Evolutionary conservation across 2,888 invertebrate species (phyloP), one percentile per base, ranked within the genome.

Genomic region (Ceratothoa steindachneri): DNA sequence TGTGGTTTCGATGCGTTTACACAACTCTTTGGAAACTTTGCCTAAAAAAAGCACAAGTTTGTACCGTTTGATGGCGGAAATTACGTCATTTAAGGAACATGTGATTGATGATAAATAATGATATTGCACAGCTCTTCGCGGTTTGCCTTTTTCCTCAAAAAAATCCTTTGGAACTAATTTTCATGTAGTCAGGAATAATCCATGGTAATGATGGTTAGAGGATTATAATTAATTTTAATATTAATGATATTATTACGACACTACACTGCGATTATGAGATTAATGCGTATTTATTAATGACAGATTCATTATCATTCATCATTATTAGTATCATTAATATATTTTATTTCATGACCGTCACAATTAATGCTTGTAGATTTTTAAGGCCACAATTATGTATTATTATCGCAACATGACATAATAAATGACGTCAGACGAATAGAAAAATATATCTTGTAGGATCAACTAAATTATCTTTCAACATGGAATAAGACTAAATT

Each of bases 41-140:
- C n/a, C n/a, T n/a, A n/a, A n/a, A n/a, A n/a, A n/a, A n/a, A n/a
- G n/a, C n/a, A n/a, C n/a, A n/a, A 24, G 24, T 60, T 60, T 24
- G 60, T 22, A 24, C 19, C 60, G 60, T 60, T 60, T 60, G 60
- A 60, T 24, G 60, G 24, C 24, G 60, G 60, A 60, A 60, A 60
- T 60, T 60, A 60, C 60, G 24, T 60, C 60, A 60, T 60, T 60
- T 22, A n/a, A 60, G 12, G 22, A 60, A n/a, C 22, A 3, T n/a
- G 3, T 60, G 60, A 60, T 60, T 60, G 24, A 60, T 60, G 60
- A 24, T 60, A 22, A 22, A 60, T 60, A 24, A 60, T 60, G 60
- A 60, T 60, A 60, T 60, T 60, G 60, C 24, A n/a, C n/a, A n/a
- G n/a, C n/a, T n/a, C n/a, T n/a, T n/a, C n/a, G n/a, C 52, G n/a